These are phyloP conservation scores for Desoria tigrina DNA, from an alignment of 2,888 invertebrate species.

Conservation along the genomic window DNA sequence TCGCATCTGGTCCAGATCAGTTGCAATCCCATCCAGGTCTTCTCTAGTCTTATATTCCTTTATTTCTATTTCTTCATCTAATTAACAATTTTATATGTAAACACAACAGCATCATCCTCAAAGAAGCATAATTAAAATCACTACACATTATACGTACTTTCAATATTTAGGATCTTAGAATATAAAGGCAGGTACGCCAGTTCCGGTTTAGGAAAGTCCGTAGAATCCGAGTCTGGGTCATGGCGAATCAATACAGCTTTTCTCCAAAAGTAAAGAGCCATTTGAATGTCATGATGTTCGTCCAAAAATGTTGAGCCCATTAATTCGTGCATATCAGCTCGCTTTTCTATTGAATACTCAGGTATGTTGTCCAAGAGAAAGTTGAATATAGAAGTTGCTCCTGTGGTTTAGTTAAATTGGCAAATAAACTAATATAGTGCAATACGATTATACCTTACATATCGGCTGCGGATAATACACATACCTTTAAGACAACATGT, in stretches of 20 bases:
- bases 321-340: conserved; percentile 84
- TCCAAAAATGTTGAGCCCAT: conserved; percentile 85
- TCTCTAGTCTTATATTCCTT: conserved; percentile 71
- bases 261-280: conserved; percentile 70
- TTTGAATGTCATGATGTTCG: conserved; percentile 59
- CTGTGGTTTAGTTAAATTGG: conserved; percentile 61
- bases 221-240: conserved; percentile 27
- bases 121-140: conserved; percentile 3
- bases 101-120: background rate
- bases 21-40: conserved; percentile 70
- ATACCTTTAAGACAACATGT: conserved; percentile 81
- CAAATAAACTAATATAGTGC: too few species aligned
- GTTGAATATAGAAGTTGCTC: conserved; percentile 68
- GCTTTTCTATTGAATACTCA: conserved; percentile 66
- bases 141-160: conserved; percentile 47
- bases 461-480: too few species aligned
- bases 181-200: conserved; percentile 48
- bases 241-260: conserved; percentile 71
- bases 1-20: conserved; percentile 81
- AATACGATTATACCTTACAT: conserved; percentile 52
- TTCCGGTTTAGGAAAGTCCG: conserved; percentile 46
- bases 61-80: conserved; percentile 45
- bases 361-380: conserved; percentile 65
- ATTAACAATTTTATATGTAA: background rate
- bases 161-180: conserved; percentile 36